Evolutionary conservation across 2,797 vertebrate genomes (phyloP).

Genomic region (Mus minutoides): DNA sequence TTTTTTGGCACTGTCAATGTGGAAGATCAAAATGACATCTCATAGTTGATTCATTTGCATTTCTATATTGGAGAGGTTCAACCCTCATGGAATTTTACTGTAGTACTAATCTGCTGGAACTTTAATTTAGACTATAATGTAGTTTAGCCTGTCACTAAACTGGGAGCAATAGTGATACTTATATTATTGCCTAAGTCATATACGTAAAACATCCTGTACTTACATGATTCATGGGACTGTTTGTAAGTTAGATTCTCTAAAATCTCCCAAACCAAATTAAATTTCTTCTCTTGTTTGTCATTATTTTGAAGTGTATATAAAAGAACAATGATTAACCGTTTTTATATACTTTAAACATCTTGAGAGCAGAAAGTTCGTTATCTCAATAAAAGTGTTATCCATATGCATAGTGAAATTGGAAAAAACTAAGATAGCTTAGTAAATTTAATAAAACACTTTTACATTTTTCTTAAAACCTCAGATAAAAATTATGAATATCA

Average conservation of each 20-base stretch:
- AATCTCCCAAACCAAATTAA: conserved; percentile 3
- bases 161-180: conserved; percentile 35
- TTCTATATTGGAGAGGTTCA: conserved; percentile 45
- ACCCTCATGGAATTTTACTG: conserved; percentile 2
- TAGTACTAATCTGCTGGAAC: background rate
- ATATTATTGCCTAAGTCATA: conserved; percentile 45
- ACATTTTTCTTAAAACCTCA: background rate
- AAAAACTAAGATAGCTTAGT: background rate
- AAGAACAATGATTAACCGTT: background rate
- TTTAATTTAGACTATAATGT: conserved; percentile 66
- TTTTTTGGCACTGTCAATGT: background rate
- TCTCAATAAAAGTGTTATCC: conserved; percentile 5
- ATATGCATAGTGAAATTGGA: background rate
- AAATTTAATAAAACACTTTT: background rate
- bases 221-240: background rate
- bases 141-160: conserved; percentile 49
- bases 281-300: conserved; percentile 11
- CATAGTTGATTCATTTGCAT: conserved; percentile 20
- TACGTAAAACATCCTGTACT: conserved; percentile 46
- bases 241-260: conserved; percentile 47
- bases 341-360: background rate
- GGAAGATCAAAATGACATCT: background rate
- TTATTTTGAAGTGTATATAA: background rate
- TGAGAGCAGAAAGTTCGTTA: background rate
- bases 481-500: background rate